phyloP scores from a whole-genome alignment of 2,113 vertebrate species.

The Dascyllus trimaculatus region DNA sequence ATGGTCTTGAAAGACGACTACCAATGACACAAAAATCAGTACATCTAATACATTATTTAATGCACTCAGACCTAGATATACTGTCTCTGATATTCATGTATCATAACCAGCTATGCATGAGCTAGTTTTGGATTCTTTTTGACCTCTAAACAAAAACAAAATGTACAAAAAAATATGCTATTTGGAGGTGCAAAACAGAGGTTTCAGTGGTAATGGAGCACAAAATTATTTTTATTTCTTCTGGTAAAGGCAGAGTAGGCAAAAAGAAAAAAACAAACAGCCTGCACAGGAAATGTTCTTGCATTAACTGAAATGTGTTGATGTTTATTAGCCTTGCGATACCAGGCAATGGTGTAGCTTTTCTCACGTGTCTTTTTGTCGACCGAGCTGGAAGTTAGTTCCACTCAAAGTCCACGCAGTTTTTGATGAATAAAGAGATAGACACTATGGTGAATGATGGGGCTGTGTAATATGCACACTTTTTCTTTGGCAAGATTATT shows the following conservation, averaged over 20 bases:
- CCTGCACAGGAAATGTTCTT: not conserved
- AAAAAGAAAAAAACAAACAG: not conserved
- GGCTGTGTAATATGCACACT: not conserved
- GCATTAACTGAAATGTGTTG: constrained; percentile 6
- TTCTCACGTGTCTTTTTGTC: not conserved
- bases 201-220: constrained; percentile 7
- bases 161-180: constrained; percentile 5
- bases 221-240: constrained; percentile 8
- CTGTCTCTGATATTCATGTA: constrained; percentile 44
- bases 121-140: constrained; percentile 47
- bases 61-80: constrained; percentile 44
- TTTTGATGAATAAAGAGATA: constrained; percentile 6
- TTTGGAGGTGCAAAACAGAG: constrained; percentile 18
- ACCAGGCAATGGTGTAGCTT: not conserved
- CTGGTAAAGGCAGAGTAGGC: not conserved
- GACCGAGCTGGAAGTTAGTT: not conserved
- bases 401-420: constrained; percentile 1
- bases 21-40: constrained; percentile 61
- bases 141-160: constrained; percentile 32
- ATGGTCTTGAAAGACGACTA: constrained; percentile 48
- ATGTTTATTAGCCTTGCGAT: constrained; percentile 28
- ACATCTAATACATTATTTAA: constrained; percentile 55
- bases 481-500: not conserved
- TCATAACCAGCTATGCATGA: constrained; percentile 34
- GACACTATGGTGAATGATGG: not conserved